A percentile compares a stretch with the other conserved stretches of the same genome.
Conservation (phyloP, 2,113 vertebrate species). For the Mesembrinibis cayennensis region DNA sequence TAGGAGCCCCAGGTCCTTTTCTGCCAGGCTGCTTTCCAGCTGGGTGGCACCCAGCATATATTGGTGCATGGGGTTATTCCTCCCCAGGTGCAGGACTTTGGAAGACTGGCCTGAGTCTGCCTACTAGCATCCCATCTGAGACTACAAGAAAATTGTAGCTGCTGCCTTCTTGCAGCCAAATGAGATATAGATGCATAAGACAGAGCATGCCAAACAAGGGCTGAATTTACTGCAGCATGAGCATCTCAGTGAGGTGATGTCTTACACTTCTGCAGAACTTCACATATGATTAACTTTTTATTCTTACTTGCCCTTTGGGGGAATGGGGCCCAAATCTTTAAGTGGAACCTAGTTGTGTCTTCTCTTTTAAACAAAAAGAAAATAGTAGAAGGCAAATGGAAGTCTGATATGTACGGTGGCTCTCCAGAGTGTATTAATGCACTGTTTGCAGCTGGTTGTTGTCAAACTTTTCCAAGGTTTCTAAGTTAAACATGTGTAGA, state of each 20-base stretch:
- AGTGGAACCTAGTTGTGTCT: background rate
- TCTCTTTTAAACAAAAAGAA: background rate
- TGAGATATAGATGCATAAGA: rapidly evolving
- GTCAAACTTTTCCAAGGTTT: background rate
- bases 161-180: background rate
- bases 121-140: background rate
- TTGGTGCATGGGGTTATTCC: background rate
- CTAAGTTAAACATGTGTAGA: background rate
- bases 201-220: background rate
- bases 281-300: background rate
- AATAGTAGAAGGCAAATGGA: background rate
- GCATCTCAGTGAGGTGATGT: background rate
- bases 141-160: background rate
- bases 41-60: background rate
- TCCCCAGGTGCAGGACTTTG: background rate
- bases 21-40: background rate
- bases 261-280: background rate
- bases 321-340: background rate
- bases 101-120: background rate
- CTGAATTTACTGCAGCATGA: background rate
- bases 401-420: rapidly evolving
- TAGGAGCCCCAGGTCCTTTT: background rate
- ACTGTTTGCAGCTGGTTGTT: background rate
- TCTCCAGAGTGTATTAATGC: background rate
- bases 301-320: background rate